Evolutionary conservation across 2,888 invertebrate genomes (phyloP).

Genomic region (Cryptosula pallasiana): DNA sequence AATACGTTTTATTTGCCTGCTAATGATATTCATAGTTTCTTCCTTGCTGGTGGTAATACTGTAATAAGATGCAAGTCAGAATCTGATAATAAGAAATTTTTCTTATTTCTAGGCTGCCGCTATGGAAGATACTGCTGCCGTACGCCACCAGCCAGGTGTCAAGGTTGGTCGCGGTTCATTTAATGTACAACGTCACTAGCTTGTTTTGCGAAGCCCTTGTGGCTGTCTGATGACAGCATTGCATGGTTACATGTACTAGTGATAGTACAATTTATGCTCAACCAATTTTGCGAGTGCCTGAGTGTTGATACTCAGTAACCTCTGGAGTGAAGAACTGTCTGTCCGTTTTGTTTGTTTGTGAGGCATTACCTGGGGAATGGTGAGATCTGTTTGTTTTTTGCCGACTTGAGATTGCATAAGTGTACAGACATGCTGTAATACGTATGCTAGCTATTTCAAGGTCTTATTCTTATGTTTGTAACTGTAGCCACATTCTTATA

Average conservation of each 20-base stretch:
- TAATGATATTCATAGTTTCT: neutral
- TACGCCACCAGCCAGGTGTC: conserved; percentile 12
- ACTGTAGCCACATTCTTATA: neutral
- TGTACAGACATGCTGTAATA: too few species aligned
- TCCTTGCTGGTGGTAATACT: too few species aligned
- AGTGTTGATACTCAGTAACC: too few species aligned
- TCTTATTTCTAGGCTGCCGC: neutral
- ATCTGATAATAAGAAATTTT: neutral
- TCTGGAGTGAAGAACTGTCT: too few species aligned
- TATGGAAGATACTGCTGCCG: neutral
- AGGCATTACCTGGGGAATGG: neutral
- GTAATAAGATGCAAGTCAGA: too few species aligned
- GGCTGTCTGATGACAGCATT: too few species aligned
- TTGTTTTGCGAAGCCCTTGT: too few species aligned
- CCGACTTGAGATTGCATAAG: neutral
- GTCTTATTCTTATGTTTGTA: too few species aligned
- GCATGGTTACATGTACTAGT: too few species aligned
- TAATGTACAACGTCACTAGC: neutral
- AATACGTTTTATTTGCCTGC: neutral
- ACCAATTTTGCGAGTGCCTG: too few species aligned
- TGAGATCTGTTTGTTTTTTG: neutral
- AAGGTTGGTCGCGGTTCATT: neutral
- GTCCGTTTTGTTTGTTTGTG: neutral
- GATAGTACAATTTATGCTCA: too few species aligned
- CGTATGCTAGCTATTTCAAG: too few species aligned